Conservation (phyloP, 2,113 vertebrate species). For the Syngnathus scovelli region DNA sequence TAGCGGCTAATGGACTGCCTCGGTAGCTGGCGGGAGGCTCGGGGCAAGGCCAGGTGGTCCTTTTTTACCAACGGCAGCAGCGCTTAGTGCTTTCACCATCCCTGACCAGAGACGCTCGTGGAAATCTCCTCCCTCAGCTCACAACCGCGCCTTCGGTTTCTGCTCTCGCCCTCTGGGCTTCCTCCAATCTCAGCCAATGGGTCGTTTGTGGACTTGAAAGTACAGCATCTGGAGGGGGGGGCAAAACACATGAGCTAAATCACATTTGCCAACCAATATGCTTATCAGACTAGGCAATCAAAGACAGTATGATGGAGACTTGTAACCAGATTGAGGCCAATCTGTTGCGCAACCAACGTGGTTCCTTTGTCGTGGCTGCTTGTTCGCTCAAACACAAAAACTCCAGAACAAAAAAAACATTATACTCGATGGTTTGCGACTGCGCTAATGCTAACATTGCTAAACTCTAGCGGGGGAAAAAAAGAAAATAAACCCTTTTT, state of each 20-base stretch:
- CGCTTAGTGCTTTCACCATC: conserved; percentile 66
- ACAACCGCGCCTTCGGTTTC: conserved; percentile 8
- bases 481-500: too few relatives aligned
- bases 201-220: conserved; percentile 51
- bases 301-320: background rate
- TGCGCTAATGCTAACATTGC: too few relatives aligned
- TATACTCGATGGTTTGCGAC: background rate
- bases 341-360: background rate
- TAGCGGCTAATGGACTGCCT: conserved; percentile 22
- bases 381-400: background rate
- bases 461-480: too few relatives aligned
- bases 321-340: background rate
- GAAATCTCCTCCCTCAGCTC: conserved; percentile 14
- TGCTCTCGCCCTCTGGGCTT: conserved; percentile 19
- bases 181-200: conserved; percentile 38
- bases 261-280: background rate
- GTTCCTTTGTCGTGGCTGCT: background rate
- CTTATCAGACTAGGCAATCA: background rate
- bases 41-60: conserved; percentile 27
- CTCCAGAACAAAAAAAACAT: background rate
- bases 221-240: conserved; percentile 65
- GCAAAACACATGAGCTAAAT: background rate
- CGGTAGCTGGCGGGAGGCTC: conserved; percentile 26
- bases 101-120: conserved; percentile 41
- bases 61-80: conserved; percentile 47